phyloP scores from a whole-genome alignment of 2,888 invertebrate genomes.

The Epinotia demarniana region DNA sequence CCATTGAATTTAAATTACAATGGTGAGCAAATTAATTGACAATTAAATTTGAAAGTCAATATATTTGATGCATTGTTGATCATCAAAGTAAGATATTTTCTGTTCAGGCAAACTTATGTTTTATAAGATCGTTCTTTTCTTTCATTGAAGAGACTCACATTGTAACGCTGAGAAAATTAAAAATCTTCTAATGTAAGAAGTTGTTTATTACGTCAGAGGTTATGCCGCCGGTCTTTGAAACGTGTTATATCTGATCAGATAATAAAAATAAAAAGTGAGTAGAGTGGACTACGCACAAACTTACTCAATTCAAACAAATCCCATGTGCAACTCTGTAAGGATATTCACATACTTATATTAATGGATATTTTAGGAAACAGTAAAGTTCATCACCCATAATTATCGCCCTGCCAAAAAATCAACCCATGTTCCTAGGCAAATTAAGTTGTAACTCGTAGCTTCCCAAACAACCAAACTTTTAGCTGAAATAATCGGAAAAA shows the following conservation, averaged over 20 bases:
- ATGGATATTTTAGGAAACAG: no score
- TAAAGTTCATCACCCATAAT: neutral
- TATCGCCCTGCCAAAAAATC: no score
- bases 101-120: neutral
- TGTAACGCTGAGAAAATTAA: constrained; percentile 2
- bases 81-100: neutral
- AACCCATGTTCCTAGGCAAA: no score
- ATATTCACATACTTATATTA: no score
- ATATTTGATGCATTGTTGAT: neutral
- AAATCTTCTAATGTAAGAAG: constrained; percentile 16
- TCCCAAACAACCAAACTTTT: no score
- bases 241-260: neutral
- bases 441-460: no score
- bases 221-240: neutral
- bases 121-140: neutral
- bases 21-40: constrained; percentile 21
- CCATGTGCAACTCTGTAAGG: no score
- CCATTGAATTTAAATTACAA: constrained; percentile 25
- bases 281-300: no score
- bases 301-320: no score
- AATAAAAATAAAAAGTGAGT: neutral
- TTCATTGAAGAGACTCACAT: neutral
- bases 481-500: no score
- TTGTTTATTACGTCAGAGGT: neutral
- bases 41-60: constrained; percentile 22